phyloP scores from a whole-genome alignment of 2,888 invertebrate genomes.

The Callosobruchus maculatus region DNA sequence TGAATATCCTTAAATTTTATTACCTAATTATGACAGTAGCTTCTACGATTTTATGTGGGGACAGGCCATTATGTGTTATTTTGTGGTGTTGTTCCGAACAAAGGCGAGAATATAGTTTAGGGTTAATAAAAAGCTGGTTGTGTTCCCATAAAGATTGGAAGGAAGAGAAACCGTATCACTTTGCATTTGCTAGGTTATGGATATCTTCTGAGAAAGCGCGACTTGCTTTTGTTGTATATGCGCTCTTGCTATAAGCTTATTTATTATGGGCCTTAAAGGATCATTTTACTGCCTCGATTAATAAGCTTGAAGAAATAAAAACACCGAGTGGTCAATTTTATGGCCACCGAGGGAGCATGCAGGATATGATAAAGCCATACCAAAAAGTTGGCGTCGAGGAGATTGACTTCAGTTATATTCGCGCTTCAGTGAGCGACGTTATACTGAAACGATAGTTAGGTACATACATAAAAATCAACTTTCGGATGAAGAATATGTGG shows the following conservation, averaged over 20 bases:
- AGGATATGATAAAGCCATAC: too few relatives aligned
- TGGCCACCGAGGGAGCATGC: neutral
- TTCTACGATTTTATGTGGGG: slow-evolving; percentile 24
- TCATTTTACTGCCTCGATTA: too few relatives aligned
- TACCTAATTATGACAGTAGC: slow-evolving; percentile 31
- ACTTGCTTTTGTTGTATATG: neutral
- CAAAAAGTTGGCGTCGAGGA: too few relatives aligned
- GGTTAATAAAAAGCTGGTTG: neutral
- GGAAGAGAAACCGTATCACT: neutral
- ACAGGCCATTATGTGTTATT: slow-evolving; percentile 27
- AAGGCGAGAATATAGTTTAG: slow-evolving; percentile 5
- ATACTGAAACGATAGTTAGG: too few relatives aligned
- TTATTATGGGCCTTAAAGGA: neutral
- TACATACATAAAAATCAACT: too few relatives aligned
- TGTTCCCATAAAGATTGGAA: neutral
- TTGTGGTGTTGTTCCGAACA: slow-evolving; percentile 20
- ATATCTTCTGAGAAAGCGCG: neutral
- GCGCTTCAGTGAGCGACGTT: too few relatives aligned
- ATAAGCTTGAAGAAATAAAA: neutral
- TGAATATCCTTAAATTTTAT: slow-evolving; percentile 30
- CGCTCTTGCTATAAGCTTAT: neutral
- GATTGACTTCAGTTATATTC: too few relatives aligned
- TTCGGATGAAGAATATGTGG: too few relatives aligned
- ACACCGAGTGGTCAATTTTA: neutral
- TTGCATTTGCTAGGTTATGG: neutral